Conservation (phyloP, 2,113 vertebrate genomes). For the Vidua macroura region DNA sequence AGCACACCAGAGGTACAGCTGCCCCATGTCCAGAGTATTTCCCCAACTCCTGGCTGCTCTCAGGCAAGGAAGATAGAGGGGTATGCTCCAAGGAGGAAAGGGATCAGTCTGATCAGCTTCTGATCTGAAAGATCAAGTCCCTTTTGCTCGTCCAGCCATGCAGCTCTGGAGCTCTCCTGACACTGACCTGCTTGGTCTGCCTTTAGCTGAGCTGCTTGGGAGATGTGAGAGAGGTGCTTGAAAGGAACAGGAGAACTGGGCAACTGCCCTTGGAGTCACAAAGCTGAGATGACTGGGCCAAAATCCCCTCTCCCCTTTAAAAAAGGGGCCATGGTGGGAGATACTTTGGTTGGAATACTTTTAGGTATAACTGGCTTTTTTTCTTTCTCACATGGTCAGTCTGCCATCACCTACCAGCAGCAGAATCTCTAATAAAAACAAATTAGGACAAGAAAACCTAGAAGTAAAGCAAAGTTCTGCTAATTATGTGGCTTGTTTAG, state of each 20-base stretch:
- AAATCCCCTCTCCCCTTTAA: neutral
- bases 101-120: neutral
- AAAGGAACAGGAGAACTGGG: neutral
- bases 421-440: constrained; percentile 15
- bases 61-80: neutral
- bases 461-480: neutral
- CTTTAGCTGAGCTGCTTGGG: neutral
- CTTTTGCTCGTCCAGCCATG: neutral
- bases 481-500: neutral
- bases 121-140: neutral
- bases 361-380: neutral
- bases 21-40: neutral
- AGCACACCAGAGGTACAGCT: neutral
- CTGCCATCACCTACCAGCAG: neutral
- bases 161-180: neutral
- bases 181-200: neutral
- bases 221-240: neutral
- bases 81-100: neutral
- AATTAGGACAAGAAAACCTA: neutral
- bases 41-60: neutral
- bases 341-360: neutral
- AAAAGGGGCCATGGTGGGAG: neutral
- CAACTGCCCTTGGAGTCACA: neutral
- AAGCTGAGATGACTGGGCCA: neutral
- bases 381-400: neutral